Base-by-base conservation (phyloP, 2,888 invertebrate species). In the Papilio protenor region DNA sequence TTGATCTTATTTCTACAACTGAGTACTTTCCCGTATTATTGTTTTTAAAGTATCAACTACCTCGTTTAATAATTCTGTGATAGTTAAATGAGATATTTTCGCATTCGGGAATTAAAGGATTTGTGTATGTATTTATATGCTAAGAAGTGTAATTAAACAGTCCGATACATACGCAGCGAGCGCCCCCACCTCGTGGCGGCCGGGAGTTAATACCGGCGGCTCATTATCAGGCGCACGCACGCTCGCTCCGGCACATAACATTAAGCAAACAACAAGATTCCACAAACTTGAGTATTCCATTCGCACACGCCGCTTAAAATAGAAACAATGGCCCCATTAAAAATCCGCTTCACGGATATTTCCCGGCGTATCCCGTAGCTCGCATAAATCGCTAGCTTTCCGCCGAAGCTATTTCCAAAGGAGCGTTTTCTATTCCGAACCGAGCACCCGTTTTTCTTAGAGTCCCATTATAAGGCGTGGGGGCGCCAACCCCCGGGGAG, bases 361-460 rank as follows among this genome's bases (percentile, higher is more conserved):
- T 90, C 94, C 89, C 89, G 90, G 91, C 92, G 90, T 90, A 92
- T 91, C 94, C 93, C 94, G 94, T 94, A 93, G 90, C 91, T 84
- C 87, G 88, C 90, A 94, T 94, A 94, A 94, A 94, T 94, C 94
- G 91, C 87, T 86, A 92, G 94, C 94, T 94, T 94, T 94, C 94
- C 93, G 90, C 94, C 92, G 91, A 94, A 94, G 93, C 94, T 91
- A 92, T 94, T 94, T 92, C 91, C 92, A 93, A 94, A 94, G 90
- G 91, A 93, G 93, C 94, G 88, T 94, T 94, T 94, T 94, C 94
- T 94, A 94, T 94, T 94, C 94, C 91, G 91, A 89, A 87, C 91
- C 90, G 92, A 90, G 92, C 94, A 92, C 92, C 92, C 94, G 94
- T 94, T 94, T 94, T 94, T 94, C 94, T 94, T 94, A 92, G 92